phyloP scores from a whole-genome alignment of 35 echinoderm and acorn worm genomes.

The Diadema setosum region DNA sequence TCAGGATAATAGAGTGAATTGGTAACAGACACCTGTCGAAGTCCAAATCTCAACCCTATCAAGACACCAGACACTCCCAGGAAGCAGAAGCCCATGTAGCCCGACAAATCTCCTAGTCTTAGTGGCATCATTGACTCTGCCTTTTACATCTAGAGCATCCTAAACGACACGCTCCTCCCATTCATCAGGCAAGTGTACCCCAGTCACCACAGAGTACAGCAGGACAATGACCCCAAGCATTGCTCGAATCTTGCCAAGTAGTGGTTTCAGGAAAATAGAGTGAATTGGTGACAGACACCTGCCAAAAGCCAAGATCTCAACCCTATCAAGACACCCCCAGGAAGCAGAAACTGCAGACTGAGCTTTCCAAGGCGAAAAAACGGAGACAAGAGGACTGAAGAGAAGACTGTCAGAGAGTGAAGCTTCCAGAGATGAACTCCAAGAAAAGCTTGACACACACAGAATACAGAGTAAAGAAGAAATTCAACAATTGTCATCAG shows the following conservation, averaged over 20 bases:
- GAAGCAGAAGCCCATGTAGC: not conserved
- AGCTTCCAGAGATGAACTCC: not conserved
- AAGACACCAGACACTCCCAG: not conserved
- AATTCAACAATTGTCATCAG: not conserved
- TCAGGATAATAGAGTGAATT: no score
- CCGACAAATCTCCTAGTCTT: slow-evolving; percentile 53
- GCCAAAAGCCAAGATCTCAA: no score
- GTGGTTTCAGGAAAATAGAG: no score
- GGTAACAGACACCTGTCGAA: no score
- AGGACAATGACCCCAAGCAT: slow-evolving; percentile 79
- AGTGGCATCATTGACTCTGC: slow-evolving; percentile 55
- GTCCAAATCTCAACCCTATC: no score
- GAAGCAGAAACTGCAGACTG: not conserved
- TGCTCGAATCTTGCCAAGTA: not conserved
- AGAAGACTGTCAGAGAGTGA: not conserved
- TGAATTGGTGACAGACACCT: no score
- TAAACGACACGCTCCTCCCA: slow-evolving; percentile 31
- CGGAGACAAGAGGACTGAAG: not conserved
- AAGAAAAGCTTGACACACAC: not conserved
- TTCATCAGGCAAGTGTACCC: slow-evolving; percentile 44
- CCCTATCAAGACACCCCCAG: not conserved
- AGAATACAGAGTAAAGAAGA: not conserved
- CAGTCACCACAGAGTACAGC: slow-evolving; percentile 4
- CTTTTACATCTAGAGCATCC: slow-evolving; percentile 34
- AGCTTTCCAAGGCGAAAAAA: not conserved